Evolutionary conservation across 2,888 invertebrate species (phyloP).

Genomic region (Acanthopleura granulata): DNA sequence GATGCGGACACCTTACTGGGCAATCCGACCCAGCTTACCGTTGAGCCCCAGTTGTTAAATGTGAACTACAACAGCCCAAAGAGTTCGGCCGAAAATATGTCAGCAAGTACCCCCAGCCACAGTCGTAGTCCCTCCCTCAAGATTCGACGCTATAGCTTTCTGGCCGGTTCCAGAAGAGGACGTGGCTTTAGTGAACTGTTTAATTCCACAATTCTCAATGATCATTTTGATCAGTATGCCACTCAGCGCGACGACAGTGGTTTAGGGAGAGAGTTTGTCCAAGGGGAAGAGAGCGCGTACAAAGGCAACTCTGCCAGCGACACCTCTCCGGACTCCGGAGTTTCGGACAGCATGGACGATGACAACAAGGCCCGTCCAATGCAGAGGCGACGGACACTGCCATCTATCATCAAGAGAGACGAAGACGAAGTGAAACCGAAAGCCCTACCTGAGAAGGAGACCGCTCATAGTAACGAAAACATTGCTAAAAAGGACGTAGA

Average conservation of each 20-base stretch:
- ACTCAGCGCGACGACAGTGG: conserved; percentile 58
- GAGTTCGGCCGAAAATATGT: not conserved
- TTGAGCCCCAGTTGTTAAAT: not conserved
- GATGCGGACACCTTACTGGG: not conserved
- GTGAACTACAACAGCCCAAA: conserved; percentile 7
- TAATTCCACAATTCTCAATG: conserved; percentile 65
- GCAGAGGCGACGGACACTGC: conserved; percentile 62
- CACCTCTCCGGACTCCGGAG: conserved; percentile 64
- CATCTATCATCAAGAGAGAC: conserved; percentile 58
- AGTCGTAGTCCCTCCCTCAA: conserved; percentile 58
- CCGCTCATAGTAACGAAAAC: conserved; percentile 60
- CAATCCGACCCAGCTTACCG: not conserved
- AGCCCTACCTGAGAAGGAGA: conserved; percentile 40
- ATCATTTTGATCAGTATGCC: conserved; percentile 69
- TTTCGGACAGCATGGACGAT: conserved; percentile 57
- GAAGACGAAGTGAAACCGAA: conserved; percentile 24
- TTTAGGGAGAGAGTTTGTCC: conserved; percentile 49
- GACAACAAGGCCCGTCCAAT: conserved; percentile 54
- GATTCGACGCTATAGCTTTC: conserved; percentile 62
- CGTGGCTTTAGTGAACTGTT: conserved; percentile 63
- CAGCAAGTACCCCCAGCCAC: conserved; percentile 33
- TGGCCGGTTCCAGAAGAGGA: conserved; percentile 61
- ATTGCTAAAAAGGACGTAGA: conserved; percentile 56
- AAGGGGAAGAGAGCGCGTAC: conserved; percentile 30
- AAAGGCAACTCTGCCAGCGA: conserved; percentile 40